Conservation (phyloP, 1,140 invertebrate genomes). For the Atta texana region DNA sequence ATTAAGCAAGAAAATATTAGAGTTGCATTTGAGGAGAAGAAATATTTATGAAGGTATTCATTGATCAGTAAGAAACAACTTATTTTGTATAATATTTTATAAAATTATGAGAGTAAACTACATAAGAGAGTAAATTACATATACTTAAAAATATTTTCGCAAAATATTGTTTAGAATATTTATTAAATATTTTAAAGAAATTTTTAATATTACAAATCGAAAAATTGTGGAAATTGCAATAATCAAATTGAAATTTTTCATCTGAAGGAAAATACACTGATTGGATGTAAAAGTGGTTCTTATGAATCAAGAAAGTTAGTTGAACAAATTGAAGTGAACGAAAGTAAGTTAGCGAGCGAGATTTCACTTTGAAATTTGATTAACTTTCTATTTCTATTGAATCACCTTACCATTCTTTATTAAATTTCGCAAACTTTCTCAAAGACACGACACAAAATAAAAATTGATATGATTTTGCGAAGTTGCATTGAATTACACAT, state of each 20-base stretch:
- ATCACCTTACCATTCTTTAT: constrained; percentile 13
- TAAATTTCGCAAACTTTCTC: not conserved
- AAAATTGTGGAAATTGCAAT: not conserved
- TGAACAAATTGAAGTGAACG: constrained; percentile 31
- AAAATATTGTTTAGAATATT: not conserved
- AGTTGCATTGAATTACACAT: not conserved
- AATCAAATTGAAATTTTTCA: constrained; percentile 14
- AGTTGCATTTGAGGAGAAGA: not conserved
- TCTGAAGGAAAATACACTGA: constrained; percentile 16
- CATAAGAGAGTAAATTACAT: too few relatives aligned
- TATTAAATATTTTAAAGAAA: not conserved
- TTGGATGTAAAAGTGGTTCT: constrained; percentile 32
- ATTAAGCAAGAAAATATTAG: constrained; percentile 50
- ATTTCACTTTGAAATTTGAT: constrained; percentile 52
- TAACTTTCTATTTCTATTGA: constrained; percentile 45
- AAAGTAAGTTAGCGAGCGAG: constrained; percentile 28
- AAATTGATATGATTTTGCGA: constrained; percentile 19
- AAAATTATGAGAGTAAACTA: not conserved
- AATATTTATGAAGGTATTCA: constrained; percentile 2
- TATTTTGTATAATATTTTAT: not conserved
- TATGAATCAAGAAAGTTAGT: constrained; percentile 28
- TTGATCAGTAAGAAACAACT: not conserved
- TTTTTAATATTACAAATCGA: not conserved
- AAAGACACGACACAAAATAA: not conserved
- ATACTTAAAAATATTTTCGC: not conserved